These are phyloP conservation scores for Pyrgus malvae DNA, from an alignment of 2,888 invertebrate species.

Conservation along the genomic window DNA sequence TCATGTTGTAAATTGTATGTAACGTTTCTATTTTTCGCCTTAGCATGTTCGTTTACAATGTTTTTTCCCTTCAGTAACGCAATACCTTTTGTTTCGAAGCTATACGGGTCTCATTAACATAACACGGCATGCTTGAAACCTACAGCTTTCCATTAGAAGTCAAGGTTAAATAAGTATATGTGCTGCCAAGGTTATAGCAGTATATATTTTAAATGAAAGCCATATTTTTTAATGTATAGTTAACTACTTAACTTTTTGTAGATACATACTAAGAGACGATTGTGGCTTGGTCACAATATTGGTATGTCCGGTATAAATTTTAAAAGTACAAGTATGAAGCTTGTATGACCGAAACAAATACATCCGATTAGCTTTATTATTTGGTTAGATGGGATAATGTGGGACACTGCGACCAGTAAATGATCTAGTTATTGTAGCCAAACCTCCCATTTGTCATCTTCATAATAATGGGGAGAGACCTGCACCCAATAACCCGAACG, in stretches of 20 bases:
- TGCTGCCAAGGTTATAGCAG: conserved; percentile 13
- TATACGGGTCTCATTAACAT: conserved; percentile 24
- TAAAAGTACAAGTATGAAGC: too few relatives aligned
- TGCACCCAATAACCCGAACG: too few relatives aligned
- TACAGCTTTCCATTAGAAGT: conserved; percentile 26
- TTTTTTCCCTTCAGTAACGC: conserved; percentile 24
- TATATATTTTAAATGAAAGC: background rate
- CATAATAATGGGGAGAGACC: too few relatives aligned
- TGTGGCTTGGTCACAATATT: background rate
- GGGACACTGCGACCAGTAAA: too few relatives aligned
- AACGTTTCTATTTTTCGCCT: background rate
- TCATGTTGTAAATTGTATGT: background rate
- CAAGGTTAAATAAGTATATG: conserved; percentile 20
- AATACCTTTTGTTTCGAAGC: conserved; percentile 22
- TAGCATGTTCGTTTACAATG: background rate
- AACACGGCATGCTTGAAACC: conserved; percentile 22
- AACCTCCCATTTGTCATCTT: too few relatives aligned
- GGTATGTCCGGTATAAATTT: too few relatives aligned
- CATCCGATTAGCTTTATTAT: too few relatives aligned
- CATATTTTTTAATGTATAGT: background rate
- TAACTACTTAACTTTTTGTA: background rate
- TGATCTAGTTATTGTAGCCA: too few relatives aligned
- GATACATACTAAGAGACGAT: background rate
- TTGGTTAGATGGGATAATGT: too few relatives aligned
- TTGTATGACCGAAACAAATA: too few relatives aligned